Evolutionary conservation across 1,140 invertebrate genomes (phyloP).

Genomic region (Acromyrmex charruanus): DNA sequence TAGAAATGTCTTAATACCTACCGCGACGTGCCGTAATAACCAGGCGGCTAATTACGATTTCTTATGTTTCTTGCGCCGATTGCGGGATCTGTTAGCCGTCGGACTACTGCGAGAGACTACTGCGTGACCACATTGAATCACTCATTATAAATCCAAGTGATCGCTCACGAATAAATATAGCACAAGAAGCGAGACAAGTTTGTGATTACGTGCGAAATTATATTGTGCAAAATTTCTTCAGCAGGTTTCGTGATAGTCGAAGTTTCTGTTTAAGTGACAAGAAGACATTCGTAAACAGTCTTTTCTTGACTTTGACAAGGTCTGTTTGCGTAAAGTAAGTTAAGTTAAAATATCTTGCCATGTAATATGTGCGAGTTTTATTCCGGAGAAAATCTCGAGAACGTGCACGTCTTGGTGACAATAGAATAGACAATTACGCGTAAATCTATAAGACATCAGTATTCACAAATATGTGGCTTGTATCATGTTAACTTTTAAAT

Average conservation of each 20-base stretch:
- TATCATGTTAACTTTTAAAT: not conserved
- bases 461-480: not conserved
- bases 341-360: not conserved
- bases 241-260: not conserved
- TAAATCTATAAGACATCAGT: not conserved
- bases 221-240: not conserved
- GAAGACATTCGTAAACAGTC: not conserved
- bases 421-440: not conserved
- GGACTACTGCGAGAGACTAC: constrained; percentile 11
- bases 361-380: not conserved
- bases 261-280: constrained; percentile 9
- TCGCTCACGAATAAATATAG: not conserved
- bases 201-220: constrained; percentile 3
- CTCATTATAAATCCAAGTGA: constrained; percentile 36
- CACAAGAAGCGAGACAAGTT: not conserved
- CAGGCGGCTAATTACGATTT: constrained; percentile 67
- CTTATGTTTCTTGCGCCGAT: constrained; percentile 63
- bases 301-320: not conserved
- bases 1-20: constrained; percentile 50
- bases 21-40: constrained; percentile 57
- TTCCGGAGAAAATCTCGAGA: not conserved
- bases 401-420: not conserved
- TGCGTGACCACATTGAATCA: constrained; percentile 19
- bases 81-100: constrained; percentile 32
- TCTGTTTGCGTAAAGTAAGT: not conserved